phyloP scores from a whole-genome alignment of 2,888 invertebrate species.

The Brachynemurus nebulosus region DNA sequence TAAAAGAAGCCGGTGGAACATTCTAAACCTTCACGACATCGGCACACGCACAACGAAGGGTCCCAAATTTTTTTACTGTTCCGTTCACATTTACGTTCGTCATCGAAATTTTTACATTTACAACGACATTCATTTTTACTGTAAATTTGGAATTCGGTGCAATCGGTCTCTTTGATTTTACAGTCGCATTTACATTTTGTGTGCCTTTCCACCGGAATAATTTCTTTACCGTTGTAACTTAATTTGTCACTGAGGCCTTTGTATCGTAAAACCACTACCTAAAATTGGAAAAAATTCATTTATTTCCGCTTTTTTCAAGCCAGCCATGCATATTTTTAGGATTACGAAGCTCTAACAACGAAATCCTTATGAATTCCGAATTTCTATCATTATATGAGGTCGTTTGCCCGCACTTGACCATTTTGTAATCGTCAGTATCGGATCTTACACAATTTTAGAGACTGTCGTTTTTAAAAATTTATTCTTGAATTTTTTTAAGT shows the following conservation, averaged over 20 bases:
- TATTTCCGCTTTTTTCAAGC: no score
- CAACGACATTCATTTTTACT: neutral
- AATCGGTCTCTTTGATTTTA: constrained; percentile 35
- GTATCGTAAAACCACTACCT: neutral
- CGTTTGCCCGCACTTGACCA: no score
- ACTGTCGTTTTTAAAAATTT: no score
- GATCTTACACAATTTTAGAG: no score
- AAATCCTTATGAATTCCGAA: no score
- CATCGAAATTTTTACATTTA: neutral
- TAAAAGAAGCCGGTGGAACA: neutral
- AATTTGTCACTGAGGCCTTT: constrained; percentile 31
- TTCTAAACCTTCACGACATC: neutral
- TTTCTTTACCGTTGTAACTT: constrained; percentile 30
- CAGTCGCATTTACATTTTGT: constrained; percentile 46
- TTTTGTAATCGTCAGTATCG: no score
- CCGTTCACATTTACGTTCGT: neutral
- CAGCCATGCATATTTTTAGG: no score
- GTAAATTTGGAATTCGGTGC: neutral
- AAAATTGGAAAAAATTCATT: constrained; percentile 1
- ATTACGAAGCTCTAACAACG: no score
- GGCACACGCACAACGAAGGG: neutral
- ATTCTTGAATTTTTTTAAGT: no score
- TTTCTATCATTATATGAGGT: no score
- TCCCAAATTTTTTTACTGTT: neutral
- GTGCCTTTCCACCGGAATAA: constrained; percentile 44